A percentile compares a stretch with the other conserved stretches of the same genome.
Conservation (phyloP, 2,797 vertebrate genomes). For the Pantherophis alleghaniensis region DNA sequence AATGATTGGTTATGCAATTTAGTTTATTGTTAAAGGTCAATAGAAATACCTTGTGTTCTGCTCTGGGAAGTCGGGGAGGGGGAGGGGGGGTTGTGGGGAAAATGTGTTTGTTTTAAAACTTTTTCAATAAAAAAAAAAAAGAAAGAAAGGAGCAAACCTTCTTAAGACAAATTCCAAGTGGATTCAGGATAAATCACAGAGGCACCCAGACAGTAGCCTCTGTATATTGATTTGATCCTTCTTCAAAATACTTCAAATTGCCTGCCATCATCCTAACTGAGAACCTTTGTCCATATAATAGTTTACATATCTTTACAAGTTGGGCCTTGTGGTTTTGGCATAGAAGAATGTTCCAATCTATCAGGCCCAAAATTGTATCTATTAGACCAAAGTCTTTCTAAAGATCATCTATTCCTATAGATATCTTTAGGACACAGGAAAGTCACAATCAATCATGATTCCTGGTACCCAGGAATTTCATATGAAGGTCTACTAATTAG, state of each 20-base stretch:
- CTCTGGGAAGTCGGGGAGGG: too few species aligned
- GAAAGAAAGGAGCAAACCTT: not conserved
- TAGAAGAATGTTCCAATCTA: not conserved
- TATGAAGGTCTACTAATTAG: not conserved
- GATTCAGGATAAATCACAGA: not conserved
- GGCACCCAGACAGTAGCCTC: not conserved
- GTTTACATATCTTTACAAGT: not conserved
- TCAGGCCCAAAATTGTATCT: not conserved
- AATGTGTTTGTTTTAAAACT: too few species aligned
- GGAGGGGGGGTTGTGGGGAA: too few species aligned
- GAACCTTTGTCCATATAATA: not conserved
- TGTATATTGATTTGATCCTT: not conserved
- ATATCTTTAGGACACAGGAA: not conserved
- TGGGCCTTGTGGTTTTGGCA: not conserved
- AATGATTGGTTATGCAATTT: too few species aligned
- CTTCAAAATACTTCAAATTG: not conserved
- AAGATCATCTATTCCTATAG: not conserved
- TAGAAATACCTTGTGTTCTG: too few species aligned
- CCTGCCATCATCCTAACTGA: not conserved
- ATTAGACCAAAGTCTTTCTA: not conserved
- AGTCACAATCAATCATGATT: not conserved
- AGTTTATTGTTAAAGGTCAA: too few species aligned
- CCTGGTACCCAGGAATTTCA: not conserved
- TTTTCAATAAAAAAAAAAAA: too few species aligned
- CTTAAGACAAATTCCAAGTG: not conserved